These are phyloP conservation scores for Drosophila subquinaria DNA, from an alignment of 2,888 invertebrate genomes.

Conservation along the genomic window DNA sequence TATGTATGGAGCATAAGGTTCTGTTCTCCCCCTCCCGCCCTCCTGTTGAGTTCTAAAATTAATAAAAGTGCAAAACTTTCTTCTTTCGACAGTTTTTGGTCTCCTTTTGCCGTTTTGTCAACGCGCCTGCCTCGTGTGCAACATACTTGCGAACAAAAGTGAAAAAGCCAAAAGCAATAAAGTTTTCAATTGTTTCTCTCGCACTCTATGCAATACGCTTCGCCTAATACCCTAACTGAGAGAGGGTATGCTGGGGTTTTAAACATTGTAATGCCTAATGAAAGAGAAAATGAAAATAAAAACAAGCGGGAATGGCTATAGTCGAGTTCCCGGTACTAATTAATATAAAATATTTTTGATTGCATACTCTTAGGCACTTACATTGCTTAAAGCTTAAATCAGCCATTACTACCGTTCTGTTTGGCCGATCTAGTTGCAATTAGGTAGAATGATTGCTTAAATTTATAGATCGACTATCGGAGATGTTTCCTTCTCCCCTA, in stretches of 20 bases:
- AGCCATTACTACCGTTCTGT: too few relatives aligned
- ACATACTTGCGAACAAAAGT: slow-evolving; percentile 80
- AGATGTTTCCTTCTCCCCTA: too few relatives aligned
- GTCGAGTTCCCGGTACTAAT: too few relatives aligned
- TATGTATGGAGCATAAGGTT: slow-evolving; percentile 20
- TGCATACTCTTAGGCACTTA: too few relatives aligned
- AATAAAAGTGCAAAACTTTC: slow-evolving; percentile 75
- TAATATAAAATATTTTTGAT: too few relatives aligned
- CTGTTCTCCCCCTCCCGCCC: neutral
- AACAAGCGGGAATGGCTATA: too few relatives aligned
- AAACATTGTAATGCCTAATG: too few relatives aligned
- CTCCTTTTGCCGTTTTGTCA: slow-evolving; percentile 68
- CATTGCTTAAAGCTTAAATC: too few relatives aligned
- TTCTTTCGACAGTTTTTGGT: slow-evolving; percentile 27
- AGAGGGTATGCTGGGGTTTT: neutral
- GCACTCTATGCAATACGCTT: slow-evolving; percentile 68
- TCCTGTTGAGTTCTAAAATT: slow-evolving; percentile 68
- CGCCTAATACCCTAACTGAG: slow-evolving; percentile 12
- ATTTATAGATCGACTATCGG: too few relatives aligned
- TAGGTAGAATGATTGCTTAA: too few relatives aligned
- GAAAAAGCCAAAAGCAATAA: slow-evolving; percentile 81
- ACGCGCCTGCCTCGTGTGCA: slow-evolving; percentile 72
- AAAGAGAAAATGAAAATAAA: too few relatives aligned
- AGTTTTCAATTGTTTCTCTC: slow-evolving; percentile 78
- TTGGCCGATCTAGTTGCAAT: too few relatives aligned